A percentile compares a stretch with the other conserved stretches of the same genome.
phyloP scores from a whole-genome alignment of 2,797 vertebrate species.

The Sciurus carolinensis region DNA sequence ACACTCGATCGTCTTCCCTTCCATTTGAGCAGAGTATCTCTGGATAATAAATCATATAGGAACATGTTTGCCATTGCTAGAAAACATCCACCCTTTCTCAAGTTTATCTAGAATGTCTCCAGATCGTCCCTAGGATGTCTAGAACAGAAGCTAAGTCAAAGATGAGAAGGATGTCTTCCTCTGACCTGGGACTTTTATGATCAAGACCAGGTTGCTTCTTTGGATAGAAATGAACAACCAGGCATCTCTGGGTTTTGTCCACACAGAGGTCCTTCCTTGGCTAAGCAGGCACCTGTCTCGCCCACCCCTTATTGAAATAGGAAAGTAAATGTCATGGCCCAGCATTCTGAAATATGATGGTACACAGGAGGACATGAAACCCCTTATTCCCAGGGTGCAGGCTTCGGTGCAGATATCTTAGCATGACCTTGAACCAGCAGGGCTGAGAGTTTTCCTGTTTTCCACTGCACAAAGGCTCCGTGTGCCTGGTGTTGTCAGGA shows the following conservation, averaged over 20 bases:
- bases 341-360: not conserved
- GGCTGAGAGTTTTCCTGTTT: not conserved
- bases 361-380: too few relatives aligned
- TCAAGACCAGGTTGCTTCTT: not conserved
- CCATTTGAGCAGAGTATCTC: not conserved
- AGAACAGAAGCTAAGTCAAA: not conserved
- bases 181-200: not conserved
- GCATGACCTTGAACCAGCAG: not conserved
- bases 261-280: not conserved
- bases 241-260: not conserved
- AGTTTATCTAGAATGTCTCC: not conserved
- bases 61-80: not conserved
- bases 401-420: not conserved
- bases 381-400: not conserved
- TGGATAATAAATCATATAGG: not conserved
- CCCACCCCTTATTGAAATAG: not conserved
- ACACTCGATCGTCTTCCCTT: not conserved
- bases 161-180: not conserved
- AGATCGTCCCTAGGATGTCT: not conserved
- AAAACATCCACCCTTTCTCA: not conserved
- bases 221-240: not conserved
- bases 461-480: not conserved
- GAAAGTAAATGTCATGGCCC: not conserved
- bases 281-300: not conserved
- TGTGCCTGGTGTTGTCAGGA: not conserved